Evolutionary conservation across 2,113 vertebrate species (phyloP).

Genomic region (Stercorarius parasiticus): DNA sequence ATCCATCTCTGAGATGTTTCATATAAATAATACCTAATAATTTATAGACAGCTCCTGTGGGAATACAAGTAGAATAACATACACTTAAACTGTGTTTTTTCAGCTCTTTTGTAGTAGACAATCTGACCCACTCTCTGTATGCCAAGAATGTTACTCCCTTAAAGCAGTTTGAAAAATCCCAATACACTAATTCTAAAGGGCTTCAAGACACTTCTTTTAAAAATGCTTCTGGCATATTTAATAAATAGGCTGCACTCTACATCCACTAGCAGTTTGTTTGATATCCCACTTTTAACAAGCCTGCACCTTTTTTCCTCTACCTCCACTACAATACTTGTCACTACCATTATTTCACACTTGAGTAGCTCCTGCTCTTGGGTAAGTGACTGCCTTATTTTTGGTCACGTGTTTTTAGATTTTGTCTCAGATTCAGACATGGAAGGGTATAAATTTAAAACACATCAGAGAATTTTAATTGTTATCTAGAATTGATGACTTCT

Average conservation of each 20-base stretch:
- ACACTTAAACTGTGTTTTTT: background rate
- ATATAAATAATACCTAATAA: background rate
- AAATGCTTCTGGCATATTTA: constrained; percentile 5
- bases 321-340: background rate
- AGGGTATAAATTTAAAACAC: background rate
- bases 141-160: background rate
- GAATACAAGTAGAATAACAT: background rate
- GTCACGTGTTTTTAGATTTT: background rate
- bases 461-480: background rate
- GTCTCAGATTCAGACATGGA: background rate
- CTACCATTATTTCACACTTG: background rate
- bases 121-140: background rate
- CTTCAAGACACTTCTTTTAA: background rate
- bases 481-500: background rate
- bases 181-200: background rate
- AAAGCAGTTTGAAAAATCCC: background rate
- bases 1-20: background rate
- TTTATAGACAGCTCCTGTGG: background rate
- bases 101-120: background rate
- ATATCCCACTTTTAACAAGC: background rate
- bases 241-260: background rate
- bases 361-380: background rate
- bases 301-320: background rate
- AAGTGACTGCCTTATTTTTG: background rate
- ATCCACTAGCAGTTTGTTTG: background rate